Evolutionary conservation across 2,888 invertebrate species (phyloP).

Genomic region (Patella ulyssiponensis): DNA sequence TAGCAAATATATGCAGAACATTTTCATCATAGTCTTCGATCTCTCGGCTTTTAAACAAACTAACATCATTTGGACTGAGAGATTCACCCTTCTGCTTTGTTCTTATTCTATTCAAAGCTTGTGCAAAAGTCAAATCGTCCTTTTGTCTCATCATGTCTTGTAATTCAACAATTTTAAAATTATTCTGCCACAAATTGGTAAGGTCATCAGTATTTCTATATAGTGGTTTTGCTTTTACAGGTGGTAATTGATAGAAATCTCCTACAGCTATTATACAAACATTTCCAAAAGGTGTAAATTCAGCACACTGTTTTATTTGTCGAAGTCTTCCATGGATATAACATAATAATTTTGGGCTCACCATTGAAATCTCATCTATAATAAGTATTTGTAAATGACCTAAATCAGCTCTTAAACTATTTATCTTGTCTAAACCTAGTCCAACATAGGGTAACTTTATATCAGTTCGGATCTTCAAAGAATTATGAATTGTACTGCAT

Average conservation of each 20-base stretch:
- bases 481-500: constrained; percentile 11
- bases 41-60: neutral
- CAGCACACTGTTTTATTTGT: constrained; percentile 22
- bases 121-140: constrained; percentile 15
- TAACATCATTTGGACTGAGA: constrained; percentile 6
- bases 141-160: constrained; percentile 15
- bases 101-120: constrained; percentile 17
- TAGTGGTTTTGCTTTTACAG: constrained; percentile 13
- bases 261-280: constrained; percentile 16
- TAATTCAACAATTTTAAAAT: constrained; percentile 25
- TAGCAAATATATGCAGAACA: constrained; percentile 15
- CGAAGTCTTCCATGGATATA: constrained; percentile 25
- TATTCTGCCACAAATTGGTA: constrained; percentile 14
- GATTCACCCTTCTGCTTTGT: neutral
- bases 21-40: neutral
- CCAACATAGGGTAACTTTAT: constrained; percentile 17
- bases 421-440: constrained; percentile 13
- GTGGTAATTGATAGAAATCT: constrained; percentile 28
- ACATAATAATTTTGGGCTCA: neutral
- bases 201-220: neutral
- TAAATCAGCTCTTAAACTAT: constrained; percentile 12
- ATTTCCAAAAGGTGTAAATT: constrained; percentile 15
- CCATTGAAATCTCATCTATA: constrained; percentile 26
- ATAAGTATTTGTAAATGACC: constrained; percentile 19
- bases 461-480: neutral